phyloP scores from a whole-genome alignment of 2,113 vertebrate genomes.

The Felis catus region F.catus_Fca126_mat1.0 CM031416.1:73362001-73362500 shows the following conservation, averaged over 20 bases:
- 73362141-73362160: conserved; percentile 1
- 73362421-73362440: no score
- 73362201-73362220: background rate
- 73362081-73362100: background rate
- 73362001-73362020: background rate
- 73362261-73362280: background rate
- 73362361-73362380: background rate
- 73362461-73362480: no score
- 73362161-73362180: background rate
- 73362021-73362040: background rate
- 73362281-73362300: background rate
- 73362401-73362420: no score
- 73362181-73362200: background rate
- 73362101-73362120: conserved; percentile 2
- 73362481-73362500: no score
- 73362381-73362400: background rate
- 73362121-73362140: background rate
- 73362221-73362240: background rate
- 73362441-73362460: no score
- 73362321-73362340: background rate
- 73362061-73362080: background rate
- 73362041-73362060: background rate
- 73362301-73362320: conserved; percentile 37
- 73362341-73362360: conserved; percentile 1
- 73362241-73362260: background rate